A percentile compares a stretch with the other conserved stretches of the same genome.
Evolutionary conservation across 2,888 invertebrate genomes (phyloP).

Genomic region (Geophilus truncorum): DNA sequence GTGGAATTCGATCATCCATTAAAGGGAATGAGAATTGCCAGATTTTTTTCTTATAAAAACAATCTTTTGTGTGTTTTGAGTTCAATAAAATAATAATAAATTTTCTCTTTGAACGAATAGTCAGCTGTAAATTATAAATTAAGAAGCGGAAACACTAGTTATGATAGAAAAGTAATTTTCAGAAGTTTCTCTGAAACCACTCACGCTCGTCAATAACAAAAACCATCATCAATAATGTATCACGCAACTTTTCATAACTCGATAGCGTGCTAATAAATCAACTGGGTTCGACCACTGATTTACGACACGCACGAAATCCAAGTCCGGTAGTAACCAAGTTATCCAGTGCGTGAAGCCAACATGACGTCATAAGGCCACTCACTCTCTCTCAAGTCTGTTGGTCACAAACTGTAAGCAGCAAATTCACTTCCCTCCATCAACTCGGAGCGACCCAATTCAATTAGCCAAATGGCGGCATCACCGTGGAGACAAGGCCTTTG

Average conservation of each 20-base stretch:
- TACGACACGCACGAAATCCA: background rate
- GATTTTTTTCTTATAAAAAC: too few species aligned
- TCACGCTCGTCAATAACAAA: background rate
- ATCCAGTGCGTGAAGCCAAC: slow-evolving; percentile 5
- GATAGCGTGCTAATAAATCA: background rate
- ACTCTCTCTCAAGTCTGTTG: background rate
- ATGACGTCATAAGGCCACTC: background rate
- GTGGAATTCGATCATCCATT: slow-evolving; percentile 15
- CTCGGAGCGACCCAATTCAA: slow-evolving; percentile 1
- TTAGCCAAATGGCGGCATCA: slow-evolving; percentile 20
- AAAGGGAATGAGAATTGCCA: background rate
- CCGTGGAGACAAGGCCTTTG: slow-evolving; percentile 16
- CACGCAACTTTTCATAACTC: background rate
- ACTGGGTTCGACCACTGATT: background rate
- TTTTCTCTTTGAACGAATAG: too few species aligned
- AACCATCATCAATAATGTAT: background rate
- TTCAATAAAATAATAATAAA: too few species aligned
- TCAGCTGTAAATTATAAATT: background rate
- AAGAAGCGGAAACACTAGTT: background rate
- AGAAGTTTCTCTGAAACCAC: background rate
- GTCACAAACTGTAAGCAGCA: slow-evolving; percentile 11
- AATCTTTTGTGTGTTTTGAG: too few species aligned
- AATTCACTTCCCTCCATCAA: slow-evolving; percentile 18
- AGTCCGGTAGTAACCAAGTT: background rate
- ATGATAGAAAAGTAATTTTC: background rate